Percentiles rank a stretch among this genome's conserved stretches.
phyloP scores from a whole-genome alignment of 2,888 invertebrate genomes.

The Drosophila formosana region DNA sequence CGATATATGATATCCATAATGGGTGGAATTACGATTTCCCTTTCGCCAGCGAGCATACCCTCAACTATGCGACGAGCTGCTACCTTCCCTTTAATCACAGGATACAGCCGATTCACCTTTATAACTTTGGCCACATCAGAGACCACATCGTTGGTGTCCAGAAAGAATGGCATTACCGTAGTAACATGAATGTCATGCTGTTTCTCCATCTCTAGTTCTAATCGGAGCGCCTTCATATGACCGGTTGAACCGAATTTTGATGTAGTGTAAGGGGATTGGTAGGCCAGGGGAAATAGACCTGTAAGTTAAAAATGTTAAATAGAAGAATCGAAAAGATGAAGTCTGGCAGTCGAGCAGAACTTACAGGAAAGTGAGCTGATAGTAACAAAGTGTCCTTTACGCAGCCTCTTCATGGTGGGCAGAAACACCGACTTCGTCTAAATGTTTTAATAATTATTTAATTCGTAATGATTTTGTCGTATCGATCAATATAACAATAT shows the following conservation, averaged over 20 bases:
- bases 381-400: conserved; percentile 83
- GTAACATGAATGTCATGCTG: conserved; percentile 65
- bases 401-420: conserved; percentile 82
- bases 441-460: background rate
- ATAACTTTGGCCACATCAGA: conserved; percentile 1
- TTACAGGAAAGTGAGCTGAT: conserved; percentile 81
- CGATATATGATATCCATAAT: conserved; percentile 32
- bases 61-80: conserved; percentile 61
- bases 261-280: conserved; percentile 74
- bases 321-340: no score
- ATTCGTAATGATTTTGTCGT: background rate
- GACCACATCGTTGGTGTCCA: conserved; percentile 71
- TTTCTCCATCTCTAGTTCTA: conserved; percentile 73
- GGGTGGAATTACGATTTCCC: conserved; percentile 65
- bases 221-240: conserved; percentile 76
- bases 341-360: background rate
- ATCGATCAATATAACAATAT: no score
- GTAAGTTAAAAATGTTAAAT: background rate
- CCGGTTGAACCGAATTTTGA: conserved; percentile 83
- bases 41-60: conserved; percentile 68
- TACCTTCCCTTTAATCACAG: conserved; percentile 52
- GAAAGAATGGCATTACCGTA: conserved; percentile 82
- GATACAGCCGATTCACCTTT: conserved; percentile 30
- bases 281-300: conserved; percentile 57
- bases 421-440: conserved; percentile 83